Conservation (phyloP, 2,113 vertebrate genomes). For the Boulengeromyrus knoepffleri region DNA sequence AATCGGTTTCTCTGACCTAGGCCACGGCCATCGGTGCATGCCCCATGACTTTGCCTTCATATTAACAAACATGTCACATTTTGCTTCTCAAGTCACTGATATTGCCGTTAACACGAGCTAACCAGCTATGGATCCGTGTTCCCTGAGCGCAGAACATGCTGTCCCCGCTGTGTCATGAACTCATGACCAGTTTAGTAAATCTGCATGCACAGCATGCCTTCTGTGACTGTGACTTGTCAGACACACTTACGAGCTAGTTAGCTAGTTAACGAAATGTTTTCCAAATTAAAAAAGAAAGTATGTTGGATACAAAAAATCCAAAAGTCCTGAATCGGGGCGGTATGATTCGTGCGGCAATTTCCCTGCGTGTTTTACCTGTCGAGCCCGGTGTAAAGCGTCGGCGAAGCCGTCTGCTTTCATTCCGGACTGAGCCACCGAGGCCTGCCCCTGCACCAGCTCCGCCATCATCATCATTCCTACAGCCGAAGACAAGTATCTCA, state of each 20-base stretch:
- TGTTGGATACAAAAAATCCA: slow-evolving; percentile 24
- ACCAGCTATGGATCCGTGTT: not conserved
- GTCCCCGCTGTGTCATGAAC: slow-evolving; percentile 24
- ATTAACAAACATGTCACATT: slow-evolving; percentile 60
- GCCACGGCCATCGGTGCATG: not conserved
- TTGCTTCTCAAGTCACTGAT: slow-evolving; percentile 32
- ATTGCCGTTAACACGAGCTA: slow-evolving; percentile 20
- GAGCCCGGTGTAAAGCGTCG: slow-evolving; percentile 83
- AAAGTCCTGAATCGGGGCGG: slow-evolving; percentile 19
- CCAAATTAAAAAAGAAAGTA: slow-evolving; percentile 24
- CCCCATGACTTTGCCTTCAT: slow-evolving; percentile 49
- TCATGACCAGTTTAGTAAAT: slow-evolving; percentile 20
- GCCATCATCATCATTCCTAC: slow-evolving; percentile 49
- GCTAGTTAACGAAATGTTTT: slow-evolving; percentile 28
- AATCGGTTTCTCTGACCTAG: not conserved
- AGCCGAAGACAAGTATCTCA: slow-evolving; percentile 42
- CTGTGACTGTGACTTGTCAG: slow-evolving; percentile 34
- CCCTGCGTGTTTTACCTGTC: slow-evolving; percentile 68
- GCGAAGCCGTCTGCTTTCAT: slow-evolving; percentile 84
- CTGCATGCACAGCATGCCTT: slow-evolving; percentile 38
- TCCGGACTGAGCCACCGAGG: slow-evolving; percentile 76
- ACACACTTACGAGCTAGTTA: slow-evolving; percentile 38
- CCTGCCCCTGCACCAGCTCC: slow-evolving; percentile 89
- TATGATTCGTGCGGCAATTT: slow-evolving; percentile 23
- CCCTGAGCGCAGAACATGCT: slow-evolving; percentile 2